These are phyloP conservation scores for Epinephelus malabaricus DNA, from an alignment of 2,797 vertebrate genomes.

Conservation along the genomic window DNA sequence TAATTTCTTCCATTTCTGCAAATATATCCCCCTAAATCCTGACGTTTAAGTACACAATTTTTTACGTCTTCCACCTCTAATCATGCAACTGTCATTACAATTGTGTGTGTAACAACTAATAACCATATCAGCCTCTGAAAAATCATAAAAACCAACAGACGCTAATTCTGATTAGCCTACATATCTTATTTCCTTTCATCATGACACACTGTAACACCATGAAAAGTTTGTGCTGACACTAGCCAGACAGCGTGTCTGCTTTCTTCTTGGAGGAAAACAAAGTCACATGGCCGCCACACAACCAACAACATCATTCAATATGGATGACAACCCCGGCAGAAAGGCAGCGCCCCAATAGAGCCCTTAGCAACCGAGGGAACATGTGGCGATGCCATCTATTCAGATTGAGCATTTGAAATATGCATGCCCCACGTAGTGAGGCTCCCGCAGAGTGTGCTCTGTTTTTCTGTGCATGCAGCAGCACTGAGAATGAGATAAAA, in stretches of 20 bases:
- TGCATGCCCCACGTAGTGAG: conserved; percentile 50
- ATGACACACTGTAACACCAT: not conserved
- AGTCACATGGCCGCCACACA: conserved; percentile 35
- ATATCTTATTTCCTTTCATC: not conserved
- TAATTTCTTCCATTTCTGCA: no score
- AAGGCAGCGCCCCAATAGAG: conserved; percentile 4
- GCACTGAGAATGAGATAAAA: conserved; percentile 28
- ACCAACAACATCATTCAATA: conserved; percentile 54
- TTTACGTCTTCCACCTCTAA: not conserved
- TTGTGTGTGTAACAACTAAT: not conserved
- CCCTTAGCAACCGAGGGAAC: conserved; percentile 36
- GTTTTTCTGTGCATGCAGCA: conserved; percentile 42
- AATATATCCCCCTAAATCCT: no score
- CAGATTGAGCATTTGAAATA: conserved; percentile 64
- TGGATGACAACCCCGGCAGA: conserved; percentile 36
- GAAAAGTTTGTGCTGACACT: not conserved
- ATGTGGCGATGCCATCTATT: conserved; percentile 48
- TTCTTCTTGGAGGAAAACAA: conserved; percentile 26
- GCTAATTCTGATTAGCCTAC: not conserved
- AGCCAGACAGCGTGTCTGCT: conserved; percentile 1
- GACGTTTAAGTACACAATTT: no score
- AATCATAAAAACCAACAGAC: not conserved
- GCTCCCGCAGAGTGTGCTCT: conserved; percentile 34
- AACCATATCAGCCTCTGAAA: not conserved
- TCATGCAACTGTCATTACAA: not conserved